These are phyloP conservation scores for Campylomormyrus tamandua DNA, from an alignment of 2,113 vertebrate species.

Conservation along the genomic window DNA sequence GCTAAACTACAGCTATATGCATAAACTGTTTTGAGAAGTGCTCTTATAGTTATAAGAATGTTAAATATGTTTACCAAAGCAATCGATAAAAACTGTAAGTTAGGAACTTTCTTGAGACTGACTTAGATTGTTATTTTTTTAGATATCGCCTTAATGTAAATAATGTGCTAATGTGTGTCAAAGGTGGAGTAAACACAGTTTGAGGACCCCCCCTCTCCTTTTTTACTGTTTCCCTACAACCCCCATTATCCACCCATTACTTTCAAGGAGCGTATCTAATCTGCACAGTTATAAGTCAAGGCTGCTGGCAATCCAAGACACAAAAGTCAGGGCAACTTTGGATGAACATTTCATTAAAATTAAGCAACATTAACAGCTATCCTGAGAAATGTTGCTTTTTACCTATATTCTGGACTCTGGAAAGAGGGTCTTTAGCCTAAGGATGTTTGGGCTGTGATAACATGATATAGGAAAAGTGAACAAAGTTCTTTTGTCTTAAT, in stretches of 20 bases:
- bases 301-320: background rate
- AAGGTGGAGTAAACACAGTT: background rate
- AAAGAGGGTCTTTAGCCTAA: background rate
- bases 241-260: background rate
- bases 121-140: background rate
- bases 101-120: background rate
- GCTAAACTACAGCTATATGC: too few species aligned
- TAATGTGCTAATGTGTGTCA: background rate
- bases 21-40: too few species aligned
- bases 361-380: background rate
- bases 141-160: background rate
- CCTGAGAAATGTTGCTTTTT: background rate
- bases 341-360: background rate
- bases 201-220: background rate
- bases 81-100: background rate
- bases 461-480: background rate
- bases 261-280: background rate
- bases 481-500: background rate
- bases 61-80: too few species aligned
- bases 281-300: background rate
- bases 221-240: background rate
- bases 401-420: background rate
- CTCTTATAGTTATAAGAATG: too few species aligned
- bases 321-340: background rate
- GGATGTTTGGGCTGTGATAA: background rate